Evolutionary conservation across 2,888 invertebrate genomes (phyloP), one percentile per base, ranked within the genome.

Genomic region (Adineta ricciae): DNA sequence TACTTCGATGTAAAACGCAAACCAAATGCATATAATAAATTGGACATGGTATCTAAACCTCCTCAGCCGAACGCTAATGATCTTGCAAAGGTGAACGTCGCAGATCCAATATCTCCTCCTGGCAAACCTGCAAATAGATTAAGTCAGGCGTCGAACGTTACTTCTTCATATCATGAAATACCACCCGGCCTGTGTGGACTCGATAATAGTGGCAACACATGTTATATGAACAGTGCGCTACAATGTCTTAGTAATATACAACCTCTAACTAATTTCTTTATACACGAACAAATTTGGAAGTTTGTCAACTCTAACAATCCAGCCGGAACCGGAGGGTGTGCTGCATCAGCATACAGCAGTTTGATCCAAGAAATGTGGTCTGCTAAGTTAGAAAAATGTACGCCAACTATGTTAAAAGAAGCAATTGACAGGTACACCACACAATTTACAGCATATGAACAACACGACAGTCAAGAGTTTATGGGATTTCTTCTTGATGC

Each of bases 301-400:
- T 92, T 93, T 87, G 88, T 93, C n/a, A 93, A 93, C 88, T 88
- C 88, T 49, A 90, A 90, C 46, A 93, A 93, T 87, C 92, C 92
- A 4, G 88, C 93, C 2, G 93, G 93, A 27, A 92, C 92, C 90
- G 78, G 56, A 38, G 87, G 87, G 46, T 54, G 83, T 50, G 52
- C 87, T 50, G 87, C 87, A n/a, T 21, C 36, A 24, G 84, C 85
- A 19, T 87, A 86, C 82, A 87, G 86, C 41, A 83, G 85, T 52
- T 83, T 87, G 21, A 84, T 87, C n/a, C 36, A 83, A 27, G 83
- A 85, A 46, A 87, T 87, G 82, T 87, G 87, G 87, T 86, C 87
- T 19, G 87, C 86, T 54, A 54, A 54, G 46, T 88, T 89, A 87
- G 88, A 88, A 83, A 90, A 90, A 84, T 89, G 91, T 38, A 89